Base-by-base conservation (phyloP, 2,797 vertebrate species). In the Paramormyrops hopkinsi region DNA sequence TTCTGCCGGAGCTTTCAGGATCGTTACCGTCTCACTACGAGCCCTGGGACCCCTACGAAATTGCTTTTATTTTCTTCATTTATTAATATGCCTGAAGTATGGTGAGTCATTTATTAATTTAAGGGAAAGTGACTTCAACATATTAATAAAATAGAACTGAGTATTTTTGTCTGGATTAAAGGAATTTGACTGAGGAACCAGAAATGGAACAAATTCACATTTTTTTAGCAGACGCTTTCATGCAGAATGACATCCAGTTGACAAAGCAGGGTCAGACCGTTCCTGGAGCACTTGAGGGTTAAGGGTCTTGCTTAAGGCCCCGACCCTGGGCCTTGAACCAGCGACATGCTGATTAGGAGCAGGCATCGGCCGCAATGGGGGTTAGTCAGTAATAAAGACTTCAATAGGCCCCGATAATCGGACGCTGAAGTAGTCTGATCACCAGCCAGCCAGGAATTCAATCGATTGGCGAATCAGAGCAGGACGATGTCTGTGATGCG, bases 81-180 rank as follows among this genome's bases (percentile, higher is more conserved):
- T 88, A 56, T 76, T 76, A 73, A 37, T 7, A 83, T 37, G 48
- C 73, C 51, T 88, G 48, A 56, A 83, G 22, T 19, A 62, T 11
- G 22, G 51, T 54, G 51, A 88, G 22, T 88, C 51, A 88, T 51
- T 76, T 33, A 88, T 82, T 88, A 50, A 88, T 88, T n/a, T 25
- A 50, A 88, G 62, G 87, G 12, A 51, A 73, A n/a, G 65, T 48
- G 44, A 62, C n/a, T 62, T 50, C 59, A 41, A 12, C 53, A 44
- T 33, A 46, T 87, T 87, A 87, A 62, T 86, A 86, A 86, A 86
- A 86, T 12, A 22, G 7, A 22, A 84, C 9, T 51, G 51, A 54
- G 51, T 33, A 86, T 33, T 86, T 86, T 56, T 53, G 29, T 48
- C 79, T 83, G 44, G 33, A 11, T 37, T 53, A 44, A 51, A 87